A percentile compares a stretch with the other conserved stretches of the same genome.
Conservation (phyloP, 2,113 vertebrate genomes). For the Melanostigma gelatinosum region DNA sequence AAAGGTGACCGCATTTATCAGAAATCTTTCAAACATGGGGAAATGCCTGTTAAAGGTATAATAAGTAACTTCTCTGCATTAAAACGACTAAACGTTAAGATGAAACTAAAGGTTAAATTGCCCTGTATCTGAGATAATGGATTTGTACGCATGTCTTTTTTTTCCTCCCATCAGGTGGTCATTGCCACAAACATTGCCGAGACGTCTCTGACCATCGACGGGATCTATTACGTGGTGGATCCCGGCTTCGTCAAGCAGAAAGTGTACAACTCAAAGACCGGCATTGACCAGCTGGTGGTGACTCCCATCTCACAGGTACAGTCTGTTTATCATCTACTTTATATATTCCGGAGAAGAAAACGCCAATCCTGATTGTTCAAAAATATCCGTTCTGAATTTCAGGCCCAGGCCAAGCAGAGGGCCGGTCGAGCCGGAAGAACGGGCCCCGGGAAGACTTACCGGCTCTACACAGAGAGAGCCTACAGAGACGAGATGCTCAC, state of each 20-base stretch:
- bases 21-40: not conserved
- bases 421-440: conserved; percentile 96
- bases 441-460: conserved; percentile 94
- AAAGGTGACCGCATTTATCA: conserved; percentile 76
- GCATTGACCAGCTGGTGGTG: conserved; percentile 98
- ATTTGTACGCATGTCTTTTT: not conserved
- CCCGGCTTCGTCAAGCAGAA: conserved; percentile 99
- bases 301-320: conserved; percentile 97
- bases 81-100: no score
- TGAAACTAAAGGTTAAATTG: no score
- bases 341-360: no score
- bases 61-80: not conserved
- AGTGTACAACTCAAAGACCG: conserved; percentile 98
- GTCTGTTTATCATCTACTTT: not conserved
- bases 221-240: conserved; percentile 98
- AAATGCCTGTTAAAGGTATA: not conserved
- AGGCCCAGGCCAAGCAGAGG: conserved; percentile 98
- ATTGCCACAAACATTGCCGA: conserved; percentile 99
- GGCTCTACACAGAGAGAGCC: conserved; percentile 95
- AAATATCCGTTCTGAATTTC: not conserved
- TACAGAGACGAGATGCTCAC: conserved; percentile 96
- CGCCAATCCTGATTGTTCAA: not conserved
- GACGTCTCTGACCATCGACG: conserved; percentile 96
- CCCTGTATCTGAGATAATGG: no score
- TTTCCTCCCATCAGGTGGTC: conserved; percentile 85